Evolutionary conservation across 2,888 invertebrate genomes (phyloP), one percentile per base, ranked within the genome.

Genomic region (Macrophya alboannulata): DNA sequence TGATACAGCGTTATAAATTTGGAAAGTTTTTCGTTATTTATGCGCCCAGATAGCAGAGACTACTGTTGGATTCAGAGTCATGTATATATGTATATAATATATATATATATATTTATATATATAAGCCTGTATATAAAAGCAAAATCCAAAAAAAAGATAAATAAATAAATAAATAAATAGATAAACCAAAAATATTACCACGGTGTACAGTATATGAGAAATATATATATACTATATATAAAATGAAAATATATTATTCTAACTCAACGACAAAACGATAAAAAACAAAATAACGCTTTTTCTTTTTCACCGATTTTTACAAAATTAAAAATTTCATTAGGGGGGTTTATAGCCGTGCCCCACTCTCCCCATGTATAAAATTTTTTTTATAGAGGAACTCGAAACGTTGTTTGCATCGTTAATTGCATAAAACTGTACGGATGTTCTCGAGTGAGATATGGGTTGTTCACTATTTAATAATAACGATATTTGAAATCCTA

Each of bases 11-110:
- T 81, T 81, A 81, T 81, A 81, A 81, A 81, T 81, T 81, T 81
- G 59, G n/a, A 59, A 81, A 81, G 81, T 81, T 81, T 81, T 81
- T 81, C 59, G 81, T 81, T 81, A 81, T 81, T 81, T 81, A 81
- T 81, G 62, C 25, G n/a, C n/a, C 25, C 40, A 81, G 81, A 81
- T 81, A 81, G 81, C 81, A 40, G 59, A 62, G 62, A 62, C 62
- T 62, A 51, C 59, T 55, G 77, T 77, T 55, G 55, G 40, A 77
- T 77, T 77, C 55, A 77, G 55, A 77, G 77, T n/a, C 51, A 21
- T 48, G 76, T 48, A 48, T 48, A 76, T 48, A 76, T 21, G 45
- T 48, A n/a, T 15, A 21, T 37, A 12, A 74, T 21, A 74, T 72
- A n/a, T 43, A 45, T 72, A 43, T 43, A n/a, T 43, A n/a, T 21